phyloP scores from a whole-genome alignment of 2,797 vertebrate genomes.

The Sylvilagus floridanus region DNA sequence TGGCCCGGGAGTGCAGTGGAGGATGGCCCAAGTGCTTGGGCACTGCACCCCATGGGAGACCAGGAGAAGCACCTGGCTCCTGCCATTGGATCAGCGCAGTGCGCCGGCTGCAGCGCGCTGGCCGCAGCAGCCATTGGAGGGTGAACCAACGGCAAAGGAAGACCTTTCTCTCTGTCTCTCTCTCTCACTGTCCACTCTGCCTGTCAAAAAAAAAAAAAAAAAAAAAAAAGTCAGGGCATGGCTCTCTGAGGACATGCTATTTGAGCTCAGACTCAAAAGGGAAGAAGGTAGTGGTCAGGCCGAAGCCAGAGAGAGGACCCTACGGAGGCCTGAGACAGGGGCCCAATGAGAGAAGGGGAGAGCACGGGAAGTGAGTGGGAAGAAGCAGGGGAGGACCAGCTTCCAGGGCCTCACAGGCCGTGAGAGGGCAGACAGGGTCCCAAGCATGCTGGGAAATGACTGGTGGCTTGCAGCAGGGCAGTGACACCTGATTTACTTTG shows the following conservation, averaged over 20 bases:
- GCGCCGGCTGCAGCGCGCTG: too few relatives aligned
- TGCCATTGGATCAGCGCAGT: too few relatives aligned
- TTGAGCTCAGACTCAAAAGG: background rate
- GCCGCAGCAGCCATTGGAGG: too few relatives aligned
- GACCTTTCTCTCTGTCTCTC: too few relatives aligned
- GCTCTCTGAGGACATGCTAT: conserved; percentile 21
- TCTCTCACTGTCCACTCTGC: too few relatives aligned
- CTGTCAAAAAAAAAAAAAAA: too few relatives aligned
- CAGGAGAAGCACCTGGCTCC: too few relatives aligned
- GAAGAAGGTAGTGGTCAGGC: background rate
- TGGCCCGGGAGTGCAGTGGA: too few relatives aligned
- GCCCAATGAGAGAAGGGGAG: background rate
- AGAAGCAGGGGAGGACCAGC: background rate
- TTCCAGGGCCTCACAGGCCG: background rate
- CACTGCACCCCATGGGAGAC: too few relatives aligned
- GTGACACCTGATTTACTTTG: background rate
- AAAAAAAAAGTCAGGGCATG: background rate
- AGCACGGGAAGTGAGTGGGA: background rate
- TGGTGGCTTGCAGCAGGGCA: background rate
- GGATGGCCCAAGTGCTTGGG: too few relatives aligned
- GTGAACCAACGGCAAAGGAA: too few relatives aligned
- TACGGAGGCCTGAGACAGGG: background rate
- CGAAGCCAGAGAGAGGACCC: background rate
- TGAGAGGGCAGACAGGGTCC: background rate
- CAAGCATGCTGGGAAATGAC: background rate